Percentiles rank a stretch among this genome's conserved stretches.
These are phyloP conservation scores for Aphelenchoides fujianensis DNA, from an alignment of 1,140 invertebrate species.

Conservation along the genomic window DNA sequence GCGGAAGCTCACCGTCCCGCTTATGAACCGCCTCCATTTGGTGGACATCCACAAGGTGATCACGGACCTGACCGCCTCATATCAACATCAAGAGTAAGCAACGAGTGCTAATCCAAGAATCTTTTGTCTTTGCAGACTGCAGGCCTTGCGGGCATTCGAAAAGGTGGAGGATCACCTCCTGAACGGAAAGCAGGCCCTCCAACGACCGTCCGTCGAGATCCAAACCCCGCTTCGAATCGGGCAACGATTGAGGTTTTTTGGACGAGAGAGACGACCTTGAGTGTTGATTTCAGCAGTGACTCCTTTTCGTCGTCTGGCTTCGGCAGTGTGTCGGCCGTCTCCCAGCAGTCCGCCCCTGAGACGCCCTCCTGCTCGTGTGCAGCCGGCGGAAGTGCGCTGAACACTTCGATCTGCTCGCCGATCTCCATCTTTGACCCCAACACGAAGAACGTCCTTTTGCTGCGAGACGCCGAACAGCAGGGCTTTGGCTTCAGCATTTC, in stretches of 20 bases:
- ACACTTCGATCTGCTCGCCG: neutral
- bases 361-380: conserved; percentile 12
- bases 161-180: conserved; percentile 15
- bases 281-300: conserved; percentile 19
- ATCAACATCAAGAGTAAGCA: neutral
- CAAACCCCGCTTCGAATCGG: neutral
- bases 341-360: conserved; percentile 11
- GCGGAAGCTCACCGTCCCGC: neutral
- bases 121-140: neutral
- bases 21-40: neutral
- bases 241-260: conserved; percentile 22
- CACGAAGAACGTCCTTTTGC: conserved; percentile 20
- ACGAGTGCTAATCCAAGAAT: conserved; percentile 8
- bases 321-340: conserved; percentile 3
- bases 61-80: neutral
- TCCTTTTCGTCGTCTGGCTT: conserved; percentile 15
- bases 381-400: neutral
- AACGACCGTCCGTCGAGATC: neutral
- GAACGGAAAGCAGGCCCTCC: neutral
- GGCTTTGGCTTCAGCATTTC: conserved; percentile 21
- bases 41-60: conserved; percentile 19
- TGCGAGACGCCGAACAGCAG: neutral
- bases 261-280: no score
- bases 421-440: conserved; percentile 10
- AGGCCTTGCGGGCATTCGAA: conserved; percentile 15